Conservation (phyloP, 2,888 invertebrate genomes). For the Eupithecia insigniata region DNA sequence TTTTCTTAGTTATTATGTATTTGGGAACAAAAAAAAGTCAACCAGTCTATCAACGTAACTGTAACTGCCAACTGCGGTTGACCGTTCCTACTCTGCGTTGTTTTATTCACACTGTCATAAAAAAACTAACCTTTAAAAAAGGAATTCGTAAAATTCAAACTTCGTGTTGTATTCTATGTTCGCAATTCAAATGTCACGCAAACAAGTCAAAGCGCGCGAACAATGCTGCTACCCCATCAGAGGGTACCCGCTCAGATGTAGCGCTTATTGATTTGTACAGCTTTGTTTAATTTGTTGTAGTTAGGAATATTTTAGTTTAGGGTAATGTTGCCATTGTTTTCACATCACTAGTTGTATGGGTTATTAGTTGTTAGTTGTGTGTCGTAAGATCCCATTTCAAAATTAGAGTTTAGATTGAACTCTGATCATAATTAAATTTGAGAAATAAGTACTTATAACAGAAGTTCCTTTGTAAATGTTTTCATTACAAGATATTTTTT, state of each 20-base stretch:
- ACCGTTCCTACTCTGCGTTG: not conserved
- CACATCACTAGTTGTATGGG: too few species aligned
- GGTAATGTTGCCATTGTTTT: slow-evolving; percentile 5
- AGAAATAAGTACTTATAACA: not conserved
- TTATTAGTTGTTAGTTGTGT: too few species aligned
- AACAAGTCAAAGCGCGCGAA: slow-evolving; percentile 59
- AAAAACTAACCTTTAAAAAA: slow-evolving; percentile 21
- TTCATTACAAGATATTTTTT: not conserved
- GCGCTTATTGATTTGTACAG: slow-evolving; percentile 27
- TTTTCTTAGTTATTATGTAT: too few species aligned
- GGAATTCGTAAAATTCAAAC: slow-evolving; percentile 57
- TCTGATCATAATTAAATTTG: not conserved
- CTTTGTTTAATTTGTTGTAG: slow-evolving; percentile 11
- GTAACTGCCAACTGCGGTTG: not conserved
- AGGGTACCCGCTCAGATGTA: slow-evolving; percentile 44
- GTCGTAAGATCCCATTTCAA: not conserved
- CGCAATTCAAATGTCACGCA: slow-evolving; percentile 60
- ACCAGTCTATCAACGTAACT: too few species aligned
- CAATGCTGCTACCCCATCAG: slow-evolving; percentile 58
- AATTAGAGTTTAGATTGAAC: not conserved
- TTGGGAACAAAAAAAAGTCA: too few species aligned
- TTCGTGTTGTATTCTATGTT: slow-evolving; percentile 48
- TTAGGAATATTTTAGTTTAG: slow-evolving; percentile 4
- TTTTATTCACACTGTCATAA: not conserved
- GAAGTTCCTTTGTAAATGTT: not conserved